Percentiles rank a stretch among this genome's conserved stretches.
These are phyloP conservation scores for Notamacropus eugenii DNA, from an alignment of 2,797 vertebrate species.

Conservation along the genomic window DNA sequence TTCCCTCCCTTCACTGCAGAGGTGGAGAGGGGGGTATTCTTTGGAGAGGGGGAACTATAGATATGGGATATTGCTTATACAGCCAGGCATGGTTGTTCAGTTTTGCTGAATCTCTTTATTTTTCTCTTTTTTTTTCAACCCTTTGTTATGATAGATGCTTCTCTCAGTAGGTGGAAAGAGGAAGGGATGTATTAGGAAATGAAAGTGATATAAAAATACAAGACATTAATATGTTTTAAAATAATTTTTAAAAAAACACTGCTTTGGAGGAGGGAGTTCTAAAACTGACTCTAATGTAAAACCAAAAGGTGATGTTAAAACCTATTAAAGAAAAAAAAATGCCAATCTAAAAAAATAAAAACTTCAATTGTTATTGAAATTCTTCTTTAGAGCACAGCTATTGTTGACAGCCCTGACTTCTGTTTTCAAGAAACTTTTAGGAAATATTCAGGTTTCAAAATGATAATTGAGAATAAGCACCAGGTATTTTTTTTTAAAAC, in stretches of 20 bases:
- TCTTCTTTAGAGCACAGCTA: background rate
- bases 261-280: background rate
- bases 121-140: background rate
- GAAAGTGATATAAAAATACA: background rate
- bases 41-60: background rate
- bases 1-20: background rate
- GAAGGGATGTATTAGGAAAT: background rate
- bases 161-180: background rate
- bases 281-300: background rate
- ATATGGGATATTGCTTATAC: background rate
- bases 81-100: background rate
- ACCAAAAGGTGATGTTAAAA: background rate
- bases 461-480: background rate
- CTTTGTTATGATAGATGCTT: background rate
- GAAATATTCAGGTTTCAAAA: background rate
- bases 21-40: accelerated
- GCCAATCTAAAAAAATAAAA: background rate
- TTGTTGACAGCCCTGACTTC: background rate
- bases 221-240: background rate
- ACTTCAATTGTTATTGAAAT: background rate
- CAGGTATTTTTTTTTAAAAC: background rate
- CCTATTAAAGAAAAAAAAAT: background rate
- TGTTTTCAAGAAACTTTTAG: background rate
- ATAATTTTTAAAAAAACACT: background rate
- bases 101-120: background rate